Percentiles rank a stretch among this genome's conserved stretches.
phyloP scores from a whole-genome alignment of 2,888 invertebrate species.

The Apamea anceps region DNA sequence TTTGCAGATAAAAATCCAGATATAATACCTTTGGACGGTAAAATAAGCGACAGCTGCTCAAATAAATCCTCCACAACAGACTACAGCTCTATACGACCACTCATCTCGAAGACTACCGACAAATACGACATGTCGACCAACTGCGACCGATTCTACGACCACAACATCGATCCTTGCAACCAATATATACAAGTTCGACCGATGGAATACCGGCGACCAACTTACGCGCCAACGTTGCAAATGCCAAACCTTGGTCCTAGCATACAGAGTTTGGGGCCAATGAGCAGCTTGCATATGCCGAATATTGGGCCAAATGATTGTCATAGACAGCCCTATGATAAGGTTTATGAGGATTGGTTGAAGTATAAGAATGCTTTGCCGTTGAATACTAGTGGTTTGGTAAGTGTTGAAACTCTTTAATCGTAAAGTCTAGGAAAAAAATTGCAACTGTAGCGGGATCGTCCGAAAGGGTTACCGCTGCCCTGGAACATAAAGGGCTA shows the following conservation, averaged over 20 bases:
- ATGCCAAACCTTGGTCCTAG: slow-evolving; percentile 80
- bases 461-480: too few species aligned
- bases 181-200: slow-evolving; percentile 86
- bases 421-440: too few species aligned
- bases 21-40: slow-evolving; percentile 87
- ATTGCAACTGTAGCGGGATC: too few species aligned
- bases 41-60: slow-evolving; percentile 87
- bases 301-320: slow-evolving; percentile 81
- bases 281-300: slow-evolving; percentile 67
- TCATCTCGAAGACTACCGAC: slow-evolving; percentile 83
- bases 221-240: slow-evolving; percentile 67
- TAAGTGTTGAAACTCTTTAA: slow-evolving; percentile 71
- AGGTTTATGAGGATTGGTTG: slow-evolving; percentile 90
- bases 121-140: slow-evolving; percentile 82
- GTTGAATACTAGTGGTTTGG: slow-evolving; percentile 85
- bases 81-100: slow-evolving; percentile 84
- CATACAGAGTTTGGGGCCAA: slow-evolving; percentile 77
- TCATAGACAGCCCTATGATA: slow-evolving; percentile 82
- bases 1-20: slow-evolving; percentile 88
- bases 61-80: slow-evolving; percentile 87
- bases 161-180: slow-evolving; percentile 82
- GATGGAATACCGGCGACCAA: slow-evolving; percentile 81
- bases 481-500: too few species aligned
- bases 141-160: slow-evolving; percentile 84
- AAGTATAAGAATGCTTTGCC: slow-evolving; percentile 89